These are phyloP conservation scores for Lamellibrachia satsuma DNA, from an alignment of 2,888 invertebrate species.

Conservation along the genomic window DNA sequence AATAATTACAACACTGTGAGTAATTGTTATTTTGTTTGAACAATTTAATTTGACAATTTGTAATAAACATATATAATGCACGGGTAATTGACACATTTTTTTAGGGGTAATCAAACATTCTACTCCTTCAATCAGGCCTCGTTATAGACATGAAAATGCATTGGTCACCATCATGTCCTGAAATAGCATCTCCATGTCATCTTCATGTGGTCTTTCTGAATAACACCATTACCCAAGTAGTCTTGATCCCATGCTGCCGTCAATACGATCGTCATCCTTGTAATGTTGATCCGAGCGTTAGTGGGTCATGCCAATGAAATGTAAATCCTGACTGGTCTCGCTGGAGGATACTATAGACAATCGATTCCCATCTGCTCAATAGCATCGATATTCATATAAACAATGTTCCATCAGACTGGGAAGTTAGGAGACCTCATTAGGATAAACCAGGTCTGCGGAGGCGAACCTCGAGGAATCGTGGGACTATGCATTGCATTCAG, in stretches of 20 bases:
- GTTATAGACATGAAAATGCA: neutral
- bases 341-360: neutral
- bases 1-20: no score
- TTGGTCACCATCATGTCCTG: neutral
- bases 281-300: neutral
- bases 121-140: no score
- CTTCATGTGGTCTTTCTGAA: neutral
- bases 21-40: no score
- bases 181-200: neutral
- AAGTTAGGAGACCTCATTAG: neutral
- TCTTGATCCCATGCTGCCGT: neutral
- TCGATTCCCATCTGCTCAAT: neutral
- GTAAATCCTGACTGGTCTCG: neutral
- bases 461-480: neutral
- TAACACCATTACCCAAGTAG: neutral
- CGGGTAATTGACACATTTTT: no score
- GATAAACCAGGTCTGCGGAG: neutral
- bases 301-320: neutral
- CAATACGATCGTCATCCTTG: neutral
- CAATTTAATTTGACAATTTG: no score
- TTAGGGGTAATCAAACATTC: no score
- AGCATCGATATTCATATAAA: neutral
- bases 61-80: no score
- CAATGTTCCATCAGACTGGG: neutral
- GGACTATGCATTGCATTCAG: neutral